Evolutionary conservation across 2,888 invertebrate genomes (phyloP).

Genomic region (Callinectes sapidus): DNA sequence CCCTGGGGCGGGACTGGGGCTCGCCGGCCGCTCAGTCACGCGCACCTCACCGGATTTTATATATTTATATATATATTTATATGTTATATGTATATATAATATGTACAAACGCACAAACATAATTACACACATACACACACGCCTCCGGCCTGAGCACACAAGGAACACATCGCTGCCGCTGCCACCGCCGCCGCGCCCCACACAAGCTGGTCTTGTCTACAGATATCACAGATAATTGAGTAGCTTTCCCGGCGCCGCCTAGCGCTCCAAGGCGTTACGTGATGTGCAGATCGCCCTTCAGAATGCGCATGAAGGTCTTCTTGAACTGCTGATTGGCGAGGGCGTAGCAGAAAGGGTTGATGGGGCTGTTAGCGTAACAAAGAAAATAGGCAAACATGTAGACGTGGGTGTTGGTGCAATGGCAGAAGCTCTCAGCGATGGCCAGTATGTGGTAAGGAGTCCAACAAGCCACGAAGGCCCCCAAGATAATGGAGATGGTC

Average conservation of each 20-base stretch:
- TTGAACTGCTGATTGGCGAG: slow-evolving; percentile 99
- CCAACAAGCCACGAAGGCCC: slow-evolving; percentile 99
- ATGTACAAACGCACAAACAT: slow-evolving; percentile 38
- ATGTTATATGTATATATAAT: slow-evolving; percentile 32
- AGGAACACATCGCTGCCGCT: slow-evolving; percentile 4
- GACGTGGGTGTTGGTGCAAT: slow-evolving; percentile 92
- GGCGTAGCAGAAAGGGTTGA: slow-evolving; percentile 99
- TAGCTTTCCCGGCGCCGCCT: slow-evolving; percentile 49
- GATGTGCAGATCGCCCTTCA: slow-evolving; percentile 95
- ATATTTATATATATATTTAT: slow-evolving; percentile 22
- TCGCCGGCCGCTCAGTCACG: slow-evolving; percentile 13
- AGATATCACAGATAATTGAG: slow-evolving; percentile 69
- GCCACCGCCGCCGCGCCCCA: slow-evolving; percentile 9
- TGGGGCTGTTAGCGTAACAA: slow-evolving; percentile 98
- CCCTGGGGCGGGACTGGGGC: slow-evolving; percentile 27
- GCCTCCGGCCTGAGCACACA: slow-evolving; percentile 7
- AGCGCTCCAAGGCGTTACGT: slow-evolving; percentile 75
- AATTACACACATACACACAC: slow-evolving; percentile 25
- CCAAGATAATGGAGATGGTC: slow-evolving; percentile 98
- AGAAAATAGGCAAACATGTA: slow-evolving; percentile 98
- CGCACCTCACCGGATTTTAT: slow-evolving; percentile 14
- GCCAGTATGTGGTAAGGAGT: slow-evolving; percentile 98
- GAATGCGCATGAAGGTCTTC: slow-evolving; percentile 96
- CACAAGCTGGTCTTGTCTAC: slow-evolving; percentile 49
- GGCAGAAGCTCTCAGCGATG: slow-evolving; percentile 96